Base-by-base conservation (phyloP, 2,888 invertebrate species). In the Caenorhabditis angaria region DNA sequence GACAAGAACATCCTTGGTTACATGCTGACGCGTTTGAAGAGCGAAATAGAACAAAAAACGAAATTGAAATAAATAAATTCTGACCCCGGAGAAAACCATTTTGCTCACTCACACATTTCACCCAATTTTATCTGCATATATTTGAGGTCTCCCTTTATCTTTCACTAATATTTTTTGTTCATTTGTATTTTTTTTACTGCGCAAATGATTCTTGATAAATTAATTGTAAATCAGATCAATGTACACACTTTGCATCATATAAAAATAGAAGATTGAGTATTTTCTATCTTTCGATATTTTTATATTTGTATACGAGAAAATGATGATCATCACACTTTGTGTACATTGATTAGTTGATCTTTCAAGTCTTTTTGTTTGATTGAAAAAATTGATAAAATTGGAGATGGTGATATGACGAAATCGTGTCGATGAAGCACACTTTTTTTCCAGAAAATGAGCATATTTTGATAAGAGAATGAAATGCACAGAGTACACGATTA, bases 1-100 rank as follows among this genome's bases (percentile, higher is more conserved):
- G 64, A 24, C 72, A 70, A 28, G 79, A 79, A 25, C 77, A 75
- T 76, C 79, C 77, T 14, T 81, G 81, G 81, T 24, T 70, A 0
- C 81, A 81, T 57, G 74, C 76, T 8, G 78, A 81, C 53, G 81
- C 81, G 10, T 81, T 81, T 51, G 81, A 78, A 69, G 78, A 81
- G 35, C 57, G 71, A 12, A 61, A 61, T 35, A 61, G 50, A 54
- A 71, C 57, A 10, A 76, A 77, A 24, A 74, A 71, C 22, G 76
- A 75, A 63, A 69, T 79, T 20, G 65, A 70, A 53, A 59, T 70
- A n/a, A 58, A 58, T 18, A 58, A 58, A 27, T 58, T 58, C 25
- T 58, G 47, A 58, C 24, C n/a, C n/a, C n/a, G n/a, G n/a, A n/a
- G n/a, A n/a, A n/a, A n/a, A n/a, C n/a, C n/a, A n/a, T n/a, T n/a